phyloP scores from a whole-genome alignment of 2,113 vertebrate genomes.

The Podiceps cristatus region DNA sequence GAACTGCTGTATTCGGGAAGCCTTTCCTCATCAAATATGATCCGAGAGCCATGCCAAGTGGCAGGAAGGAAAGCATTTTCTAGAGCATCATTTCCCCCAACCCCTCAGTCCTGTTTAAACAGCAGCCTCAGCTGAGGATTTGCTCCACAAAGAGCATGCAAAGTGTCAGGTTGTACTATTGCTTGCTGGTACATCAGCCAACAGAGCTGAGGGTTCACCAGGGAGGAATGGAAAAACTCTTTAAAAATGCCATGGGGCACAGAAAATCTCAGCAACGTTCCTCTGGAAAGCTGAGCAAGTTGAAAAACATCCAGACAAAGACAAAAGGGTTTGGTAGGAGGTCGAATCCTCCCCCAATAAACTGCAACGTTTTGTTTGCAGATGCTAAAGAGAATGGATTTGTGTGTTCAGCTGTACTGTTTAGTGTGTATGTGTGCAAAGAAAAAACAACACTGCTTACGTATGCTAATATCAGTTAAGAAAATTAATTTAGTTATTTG shows the following conservation, averaged over 20 bases:
- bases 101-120: neutral
- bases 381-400: neutral
- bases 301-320: slow-evolving; percentile 27
- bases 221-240: neutral
- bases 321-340: slow-evolving; percentile 17
- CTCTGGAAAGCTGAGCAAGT: neutral
- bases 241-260: neutral
- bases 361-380: neutral
- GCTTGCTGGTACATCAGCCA: neutral
- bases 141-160: neutral
- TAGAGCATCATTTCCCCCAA: neutral
- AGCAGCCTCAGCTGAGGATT: neutral
- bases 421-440: neutral
- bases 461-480: neutral
- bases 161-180: neutral
- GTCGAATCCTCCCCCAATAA: neutral
- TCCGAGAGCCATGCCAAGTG: neutral
- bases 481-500: neutral
- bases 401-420: neutral
- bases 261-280: neutral
- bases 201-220: neutral
- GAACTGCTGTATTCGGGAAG: neutral
- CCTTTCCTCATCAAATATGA: neutral
- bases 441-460: neutral
- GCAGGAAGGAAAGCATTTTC: neutral